A percentile compares a stretch with the other conserved stretches of the same genome.
These are phyloP conservation scores for Meloidogyne exigua DNA, from an alignment of 1,140 invertebrate genomes.

Conservation along the genomic window DNA sequence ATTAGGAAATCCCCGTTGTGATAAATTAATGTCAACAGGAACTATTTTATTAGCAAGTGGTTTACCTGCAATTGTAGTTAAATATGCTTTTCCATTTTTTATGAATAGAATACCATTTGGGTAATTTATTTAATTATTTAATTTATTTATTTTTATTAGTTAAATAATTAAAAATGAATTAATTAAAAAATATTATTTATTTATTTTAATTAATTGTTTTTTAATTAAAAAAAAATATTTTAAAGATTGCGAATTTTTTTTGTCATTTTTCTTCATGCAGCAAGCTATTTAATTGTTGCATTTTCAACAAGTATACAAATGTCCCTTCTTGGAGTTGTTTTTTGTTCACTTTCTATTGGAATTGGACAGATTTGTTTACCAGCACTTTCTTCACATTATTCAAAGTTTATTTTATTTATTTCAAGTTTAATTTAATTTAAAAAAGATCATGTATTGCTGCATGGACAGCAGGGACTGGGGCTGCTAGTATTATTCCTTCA, in stretches of 20 bases:
- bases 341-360: conserved; percentile 35
- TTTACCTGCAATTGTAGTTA: conserved; percentile 37
- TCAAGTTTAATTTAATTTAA: not conserved
- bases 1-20: conserved; percentile 21
- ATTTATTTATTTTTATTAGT: too few species aligned
- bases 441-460: conserved; percentile 40
- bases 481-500: conserved; percentile 26
- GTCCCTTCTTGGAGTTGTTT: conserved; percentile 40
- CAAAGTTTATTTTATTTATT: conserved; percentile 6
- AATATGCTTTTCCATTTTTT: conserved; percentile 40
- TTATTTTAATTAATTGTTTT: not conserved
- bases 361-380: conserved; percentile 42
- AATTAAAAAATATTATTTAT: too few species aligned
- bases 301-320: conserved; percentile 36
- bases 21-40: conserved; percentile 30
- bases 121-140: conserved; percentile 10
- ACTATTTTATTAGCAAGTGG: conserved; percentile 37
- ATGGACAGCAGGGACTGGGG: conserved; percentile 39
- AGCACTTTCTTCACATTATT: conserved; percentile 31
- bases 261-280: conserved; percentile 31
- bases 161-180: too few species aligned
- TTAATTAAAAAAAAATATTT: not conserved
- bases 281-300: conserved; percentile 39
- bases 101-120: conserved; percentile 45
- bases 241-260: conserved; percentile 46